phyloP scores from a whole-genome alignment of 2,797 vertebrate species.

The Sebastes minor region DNA sequence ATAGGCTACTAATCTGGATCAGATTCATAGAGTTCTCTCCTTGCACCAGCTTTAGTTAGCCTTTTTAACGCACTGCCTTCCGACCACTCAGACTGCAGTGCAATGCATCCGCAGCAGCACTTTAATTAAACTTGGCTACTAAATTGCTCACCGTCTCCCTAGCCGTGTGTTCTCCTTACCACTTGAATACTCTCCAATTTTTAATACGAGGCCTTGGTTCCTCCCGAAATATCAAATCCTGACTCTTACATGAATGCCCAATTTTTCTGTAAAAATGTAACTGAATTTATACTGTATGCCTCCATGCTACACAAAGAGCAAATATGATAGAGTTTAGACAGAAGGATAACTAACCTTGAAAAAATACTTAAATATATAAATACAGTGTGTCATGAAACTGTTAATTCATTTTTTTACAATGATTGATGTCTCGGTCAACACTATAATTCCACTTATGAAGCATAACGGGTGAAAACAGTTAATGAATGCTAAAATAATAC shows the following conservation, averaged over 20 bases:
- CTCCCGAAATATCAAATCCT: slow-evolving; percentile 22
- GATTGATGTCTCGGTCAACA: background rate
- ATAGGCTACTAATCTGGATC: background rate
- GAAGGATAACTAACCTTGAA: background rate
- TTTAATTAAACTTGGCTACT: slow-evolving; percentile 57
- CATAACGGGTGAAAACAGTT: background rate
- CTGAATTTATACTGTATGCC: background rate
- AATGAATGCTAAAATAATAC: background rate
- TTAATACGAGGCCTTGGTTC: slow-evolving; percentile 20
- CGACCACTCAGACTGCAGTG: background rate
- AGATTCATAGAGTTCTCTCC: background rate
- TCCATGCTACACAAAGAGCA: background rate
- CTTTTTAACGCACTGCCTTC: slow-evolving; percentile 22
- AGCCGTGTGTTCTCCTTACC: slow-evolving; percentile 39
- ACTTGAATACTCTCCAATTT: slow-evolving; percentile 38
- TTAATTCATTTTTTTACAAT: background rate
- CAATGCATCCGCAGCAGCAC: slow-evolving; percentile 6
- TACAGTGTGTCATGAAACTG: too few species aligned
- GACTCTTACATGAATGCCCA: background rate
- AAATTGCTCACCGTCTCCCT: slow-evolving; percentile 30
- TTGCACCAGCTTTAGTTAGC: slow-evolving; percentile 5
- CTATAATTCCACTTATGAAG: background rate
- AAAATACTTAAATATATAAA: background rate
- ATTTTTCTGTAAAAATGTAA: background rate
- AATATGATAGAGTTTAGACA: background rate